phyloP scores from a whole-genome alignment of 2,797 vertebrate genomes.

The Mionectes olivaceus region DNA sequence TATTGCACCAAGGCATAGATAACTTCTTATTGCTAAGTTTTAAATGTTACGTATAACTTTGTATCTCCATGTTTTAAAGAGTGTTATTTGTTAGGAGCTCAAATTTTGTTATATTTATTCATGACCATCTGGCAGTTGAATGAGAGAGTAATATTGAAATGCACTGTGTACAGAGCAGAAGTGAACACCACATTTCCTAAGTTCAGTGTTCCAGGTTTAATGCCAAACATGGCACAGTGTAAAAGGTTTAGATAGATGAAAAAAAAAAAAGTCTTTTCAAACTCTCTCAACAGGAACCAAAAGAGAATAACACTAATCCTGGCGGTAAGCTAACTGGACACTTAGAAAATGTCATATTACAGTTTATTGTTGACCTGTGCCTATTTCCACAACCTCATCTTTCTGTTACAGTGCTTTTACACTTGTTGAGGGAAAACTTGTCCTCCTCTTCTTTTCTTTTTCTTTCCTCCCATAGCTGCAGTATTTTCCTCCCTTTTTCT shows the following conservation, averaged over 20 bases:
- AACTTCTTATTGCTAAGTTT: conserved; percentile 19
- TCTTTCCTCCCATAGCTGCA: background rate
- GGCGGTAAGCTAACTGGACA: conserved; percentile 30
- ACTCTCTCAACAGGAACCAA: conserved; percentile 24
- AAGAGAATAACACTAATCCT: conserved; percentile 1
- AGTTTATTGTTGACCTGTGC: background rate
- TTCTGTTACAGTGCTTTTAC: background rate
- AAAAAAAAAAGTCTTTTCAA: conserved; percentile 4
- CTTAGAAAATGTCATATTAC: background rate
- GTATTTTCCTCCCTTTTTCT: background rate
- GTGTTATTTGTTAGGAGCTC: conserved; percentile 59
- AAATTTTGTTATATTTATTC: conserved; percentile 70
- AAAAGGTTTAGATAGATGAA: conserved; percentile 32
- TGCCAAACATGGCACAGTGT: conserved; percentile 39
- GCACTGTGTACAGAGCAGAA: conserved; percentile 56
- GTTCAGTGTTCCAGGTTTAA: conserved; percentile 47
- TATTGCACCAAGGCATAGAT: background rate
- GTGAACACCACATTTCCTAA: conserved; percentile 43
- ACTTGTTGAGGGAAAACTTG: background rate
- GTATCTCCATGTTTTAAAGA: conserved; percentile 59
- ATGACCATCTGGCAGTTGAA: conserved; percentile 54
- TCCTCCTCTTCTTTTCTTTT: background rate
- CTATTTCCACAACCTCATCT: background rate
- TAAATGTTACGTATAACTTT: conserved; percentile 39
- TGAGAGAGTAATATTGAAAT: conserved; percentile 64